phyloP scores from a whole-genome alignment of 2,888 invertebrate genomes.

The Octodonta nipae region DNA sequence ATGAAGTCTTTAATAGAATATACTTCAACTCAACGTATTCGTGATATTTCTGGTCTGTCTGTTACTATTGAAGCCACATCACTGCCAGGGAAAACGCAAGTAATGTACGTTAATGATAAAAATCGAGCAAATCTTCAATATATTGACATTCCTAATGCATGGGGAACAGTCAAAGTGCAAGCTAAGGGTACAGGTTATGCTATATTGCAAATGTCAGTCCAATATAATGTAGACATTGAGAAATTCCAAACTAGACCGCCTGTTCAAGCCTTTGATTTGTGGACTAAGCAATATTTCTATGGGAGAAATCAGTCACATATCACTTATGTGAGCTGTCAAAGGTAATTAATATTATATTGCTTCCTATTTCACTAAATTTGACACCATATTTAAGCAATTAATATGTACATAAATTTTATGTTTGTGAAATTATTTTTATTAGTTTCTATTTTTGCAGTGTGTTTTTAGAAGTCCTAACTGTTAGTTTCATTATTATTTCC shows the following conservation, averaged over 20 bases:
- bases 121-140: conserved; percentile 68
- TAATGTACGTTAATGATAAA: conserved; percentile 54
- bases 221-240: conserved; percentile 77
- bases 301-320: conserved; percentile 92
- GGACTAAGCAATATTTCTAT: conserved; percentile 59
- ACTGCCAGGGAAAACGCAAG: conserved; percentile 48
- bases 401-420: too few relatives aligned
- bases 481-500: too few relatives aligned
- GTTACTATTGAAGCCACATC: conserved; percentile 78
- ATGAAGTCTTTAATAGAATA: conserved; percentile 82
- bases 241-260: conserved; percentile 79
- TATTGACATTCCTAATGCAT: conserved; percentile 78
- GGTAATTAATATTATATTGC: conserved; percentile 40
- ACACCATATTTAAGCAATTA: background rate
- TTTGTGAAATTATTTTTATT: too few relatives aligned
- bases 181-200: conserved; percentile 91
- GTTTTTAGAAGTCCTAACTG: too few relatives aligned
- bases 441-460: too few relatives aligned
- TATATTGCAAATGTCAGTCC: conserved; percentile 82
- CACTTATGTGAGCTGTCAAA: conserved; percentile 72
- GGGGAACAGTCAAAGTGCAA: conserved; percentile 86
- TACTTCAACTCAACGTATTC: conserved; percentile 68
- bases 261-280: conserved; percentile 62
- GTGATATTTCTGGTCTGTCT: conserved; percentile 63
- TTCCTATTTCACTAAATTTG: background rate